phyloP scores from a whole-genome alignment of 2,797 vertebrate species.

The Vespertilio murinus region DNA sequence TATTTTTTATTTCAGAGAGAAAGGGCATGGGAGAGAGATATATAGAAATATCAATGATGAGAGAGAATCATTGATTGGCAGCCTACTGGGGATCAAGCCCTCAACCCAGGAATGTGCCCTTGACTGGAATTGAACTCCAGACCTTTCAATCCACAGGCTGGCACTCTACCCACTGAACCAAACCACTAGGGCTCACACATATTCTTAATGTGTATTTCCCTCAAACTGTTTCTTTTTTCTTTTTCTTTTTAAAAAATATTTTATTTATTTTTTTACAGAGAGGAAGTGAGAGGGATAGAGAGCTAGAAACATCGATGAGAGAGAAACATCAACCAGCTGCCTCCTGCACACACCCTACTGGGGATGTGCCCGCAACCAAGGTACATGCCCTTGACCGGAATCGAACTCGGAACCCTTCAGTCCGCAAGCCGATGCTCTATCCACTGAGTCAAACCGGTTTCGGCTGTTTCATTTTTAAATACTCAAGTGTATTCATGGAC shows the following conservation, averaged over 20 bases:
- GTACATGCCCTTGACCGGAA: too few species aligned
- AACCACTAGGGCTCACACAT: neutral
- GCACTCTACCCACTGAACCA: neutral
- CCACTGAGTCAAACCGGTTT: too few species aligned
- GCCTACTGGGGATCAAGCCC: neutral
- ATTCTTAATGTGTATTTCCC: slow-evolving; percentile 9
- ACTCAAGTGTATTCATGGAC: neutral
- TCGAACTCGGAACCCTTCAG: too few species aligned
- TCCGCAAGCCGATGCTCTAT: too few species aligned
- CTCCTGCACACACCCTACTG: too few species aligned
- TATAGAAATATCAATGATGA: neutral
- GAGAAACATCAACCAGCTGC: too few species aligned
- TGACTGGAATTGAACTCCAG: neutral
- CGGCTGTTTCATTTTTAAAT: slow-evolving; percentile 8
- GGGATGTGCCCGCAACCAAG: too few species aligned
- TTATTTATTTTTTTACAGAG: too few species aligned
- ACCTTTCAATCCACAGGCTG: neutral
- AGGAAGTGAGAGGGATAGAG: too few species aligned
- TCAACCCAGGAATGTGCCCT: neutral
- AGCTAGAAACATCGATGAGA: too few species aligned
- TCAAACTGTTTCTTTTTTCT: neutral
- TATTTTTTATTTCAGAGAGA: neutral
- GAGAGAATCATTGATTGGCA: neutral
- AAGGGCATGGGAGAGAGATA: neutral
- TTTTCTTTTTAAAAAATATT: too few species aligned